Conservation (phyloP, 2,113 vertebrate genomes). For the Chloroceryle aenea region DNA sequence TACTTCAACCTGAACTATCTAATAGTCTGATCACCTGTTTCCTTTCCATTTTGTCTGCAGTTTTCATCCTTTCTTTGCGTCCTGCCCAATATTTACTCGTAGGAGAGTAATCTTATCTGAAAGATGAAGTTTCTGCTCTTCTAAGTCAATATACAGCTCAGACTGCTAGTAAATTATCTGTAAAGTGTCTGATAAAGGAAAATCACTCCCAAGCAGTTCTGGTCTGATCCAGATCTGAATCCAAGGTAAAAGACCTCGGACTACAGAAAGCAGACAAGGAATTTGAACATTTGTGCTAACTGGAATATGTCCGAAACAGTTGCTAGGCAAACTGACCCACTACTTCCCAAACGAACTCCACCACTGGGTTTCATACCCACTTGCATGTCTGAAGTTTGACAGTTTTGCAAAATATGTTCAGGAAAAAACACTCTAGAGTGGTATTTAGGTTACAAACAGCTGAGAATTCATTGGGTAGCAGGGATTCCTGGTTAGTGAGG, state of each 20-base stretch:
- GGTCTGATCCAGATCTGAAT: slow-evolving; percentile 29
- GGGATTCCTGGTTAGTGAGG: not conserved
- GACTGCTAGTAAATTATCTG: slow-evolving; percentile 26
- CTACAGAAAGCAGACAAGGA: slow-evolving; percentile 27
- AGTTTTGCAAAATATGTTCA: not conserved
- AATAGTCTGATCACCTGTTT: not conserved
- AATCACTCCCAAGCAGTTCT: slow-evolving; percentile 22
- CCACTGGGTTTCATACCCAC: not conserved
- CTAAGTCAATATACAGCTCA: not conserved
- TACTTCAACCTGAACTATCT: slow-evolving; percentile 19
- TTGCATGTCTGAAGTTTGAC: not conserved
- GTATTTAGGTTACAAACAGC: not conserved
- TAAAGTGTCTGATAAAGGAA: slow-evolving; percentile 44
- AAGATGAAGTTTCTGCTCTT: slow-evolving; percentile 19
- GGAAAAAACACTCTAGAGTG: not conserved
- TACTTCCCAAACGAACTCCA: not conserved
- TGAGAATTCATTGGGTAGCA: not conserved
- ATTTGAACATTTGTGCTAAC: not conserved
- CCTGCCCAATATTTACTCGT: not conserved
- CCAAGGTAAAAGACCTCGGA: not conserved
- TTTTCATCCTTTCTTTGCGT: not conserved
- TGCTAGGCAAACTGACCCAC: not conserved
- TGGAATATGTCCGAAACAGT: not conserved
- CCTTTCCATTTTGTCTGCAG: slow-evolving; percentile 26
- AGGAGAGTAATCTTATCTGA: slow-evolving; percentile 48